A percentile compares a stretch with the other conserved stretches of the same genome.
phyloP scores from a whole-genome alignment of 1,140 invertebrate genomes.

The Pseudomyrmex pallidus region DNA sequence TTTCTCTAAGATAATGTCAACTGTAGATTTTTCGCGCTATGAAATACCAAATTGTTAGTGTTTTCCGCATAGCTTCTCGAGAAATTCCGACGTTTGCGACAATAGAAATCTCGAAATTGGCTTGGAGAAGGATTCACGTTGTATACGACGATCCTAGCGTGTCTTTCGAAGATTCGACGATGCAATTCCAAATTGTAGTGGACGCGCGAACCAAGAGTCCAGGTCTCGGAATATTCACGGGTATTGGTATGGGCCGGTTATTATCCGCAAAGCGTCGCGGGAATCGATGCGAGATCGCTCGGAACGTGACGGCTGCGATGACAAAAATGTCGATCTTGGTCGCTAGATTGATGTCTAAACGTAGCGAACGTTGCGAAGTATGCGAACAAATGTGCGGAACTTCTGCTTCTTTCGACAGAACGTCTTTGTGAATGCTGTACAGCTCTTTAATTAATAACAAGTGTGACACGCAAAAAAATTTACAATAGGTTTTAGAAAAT shows the following conservation, averaged over 20 bases:
- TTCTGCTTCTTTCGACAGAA: not conserved
- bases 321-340: constrained; percentile 68
- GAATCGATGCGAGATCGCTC: constrained; percentile 62
- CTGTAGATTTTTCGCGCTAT: too few relatives aligned
- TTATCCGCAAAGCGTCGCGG: constrained; percentile 60
- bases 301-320: constrained; percentile 68
- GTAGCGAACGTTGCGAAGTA: constrained; percentile 4
- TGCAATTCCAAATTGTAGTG: constrained; percentile 56
- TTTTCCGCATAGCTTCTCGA: not conserved
- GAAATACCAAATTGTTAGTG: too few relatives aligned
- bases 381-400: not conserved
- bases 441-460: not conserved
- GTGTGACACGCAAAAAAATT: not conserved
- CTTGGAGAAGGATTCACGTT: not conserved
- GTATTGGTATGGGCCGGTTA: constrained; percentile 66
- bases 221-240: constrained; percentile 64
- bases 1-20: too few relatives aligned
- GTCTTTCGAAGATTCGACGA: constrained; percentile 23
- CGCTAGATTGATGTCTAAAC: constrained; percentile 41
- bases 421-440: not conserved
- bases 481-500: not conserved
- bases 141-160: constrained; percentile 36
- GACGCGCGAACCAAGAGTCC: constrained; percentile 28
- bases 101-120: constrained; percentile 29
- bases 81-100: constrained; percentile 8